Percentiles rank a stretch among this genome's conserved stretches.
phyloP scores from a whole-genome alignment of 2,888 invertebrate species.

The Drosophila austrosaltans region DNA sequence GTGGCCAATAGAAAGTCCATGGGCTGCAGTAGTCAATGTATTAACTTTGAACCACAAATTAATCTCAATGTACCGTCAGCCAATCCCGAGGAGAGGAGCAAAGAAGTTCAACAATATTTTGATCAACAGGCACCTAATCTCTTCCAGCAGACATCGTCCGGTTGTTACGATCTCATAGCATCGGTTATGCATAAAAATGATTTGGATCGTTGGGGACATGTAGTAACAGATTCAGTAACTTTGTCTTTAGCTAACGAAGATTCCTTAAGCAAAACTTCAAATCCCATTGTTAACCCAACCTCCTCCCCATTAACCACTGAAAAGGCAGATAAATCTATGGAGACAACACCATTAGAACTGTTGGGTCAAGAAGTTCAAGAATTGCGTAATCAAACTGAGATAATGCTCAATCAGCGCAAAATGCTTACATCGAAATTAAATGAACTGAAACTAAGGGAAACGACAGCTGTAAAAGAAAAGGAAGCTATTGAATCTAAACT shows the following conservation, averaged over 20 bases:
- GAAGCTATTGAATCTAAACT: slow-evolving; percentile 82
- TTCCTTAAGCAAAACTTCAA: slow-evolving; percentile 4
- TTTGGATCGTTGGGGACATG: slow-evolving; percentile 60
- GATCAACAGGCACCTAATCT: slow-evolving; percentile 74
- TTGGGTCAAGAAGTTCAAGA: slow-evolving; percentile 63
- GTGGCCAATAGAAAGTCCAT: slow-evolving; percentile 55
- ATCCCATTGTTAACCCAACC: not conserved
- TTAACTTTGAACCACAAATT: slow-evolving; percentile 78
- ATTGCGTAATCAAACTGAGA: slow-evolving; percentile 62
- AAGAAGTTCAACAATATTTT: slow-evolving; percentile 67
- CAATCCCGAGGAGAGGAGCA: slow-evolving; percentile 53
- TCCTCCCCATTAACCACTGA: not conserved
- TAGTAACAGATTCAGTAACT: slow-evolving; percentile 36
- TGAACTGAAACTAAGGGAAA: slow-evolving; percentile 60
- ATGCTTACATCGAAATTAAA: slow-evolving; percentile 44
- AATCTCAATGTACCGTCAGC: slow-evolving; percentile 80
- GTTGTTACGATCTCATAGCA: slow-evolving; percentile 74
- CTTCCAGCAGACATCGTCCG: slow-evolving; percentile 74
- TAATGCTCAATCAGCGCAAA: slow-evolving; percentile 57
- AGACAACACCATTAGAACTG: slow-evolving; percentile 48
- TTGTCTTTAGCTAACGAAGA: slow-evolving; percentile 15
- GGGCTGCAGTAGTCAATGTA: slow-evolving; percentile 70
- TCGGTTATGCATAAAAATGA: slow-evolving; percentile 79
- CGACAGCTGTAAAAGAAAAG: slow-evolving; percentile 49
- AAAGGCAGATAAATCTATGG: not conserved